Conservation (phyloP, 2,113 vertebrate species). For the Anoura caudifer region DNA sequence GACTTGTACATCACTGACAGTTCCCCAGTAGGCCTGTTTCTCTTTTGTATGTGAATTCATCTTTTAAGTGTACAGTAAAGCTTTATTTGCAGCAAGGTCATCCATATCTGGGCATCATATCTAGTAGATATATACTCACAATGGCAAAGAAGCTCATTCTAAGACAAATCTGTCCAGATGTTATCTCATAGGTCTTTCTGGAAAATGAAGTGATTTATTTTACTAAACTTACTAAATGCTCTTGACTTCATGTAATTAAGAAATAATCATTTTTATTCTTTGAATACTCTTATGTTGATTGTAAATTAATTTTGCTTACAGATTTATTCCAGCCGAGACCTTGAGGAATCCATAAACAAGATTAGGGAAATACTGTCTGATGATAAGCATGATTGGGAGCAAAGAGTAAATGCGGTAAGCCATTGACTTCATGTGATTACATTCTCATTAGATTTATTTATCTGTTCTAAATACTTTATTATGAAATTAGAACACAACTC, state of each 20-base stretch:
- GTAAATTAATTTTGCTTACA: slow-evolving; percentile 75
- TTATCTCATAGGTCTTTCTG: not conserved
- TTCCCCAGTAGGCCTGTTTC: not conserved
- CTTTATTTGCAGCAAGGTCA: not conserved
- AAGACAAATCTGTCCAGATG: not conserved
- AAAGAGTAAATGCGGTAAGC: slow-evolving; percentile 93
- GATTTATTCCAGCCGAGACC: slow-evolving; percentile 95
- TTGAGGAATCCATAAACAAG: slow-evolving; percentile 96
- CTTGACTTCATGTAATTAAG: not conserved
- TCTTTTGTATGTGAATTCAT: not conserved
- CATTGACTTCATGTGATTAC: not conserved
- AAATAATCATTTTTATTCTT: slow-evolving; percentile 36
- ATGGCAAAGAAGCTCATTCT: not conserved
- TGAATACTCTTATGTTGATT: slow-evolving; percentile 3
- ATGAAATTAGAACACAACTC: not conserved
- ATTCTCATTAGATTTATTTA: not conserved
- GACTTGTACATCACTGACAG: fast-evolving
- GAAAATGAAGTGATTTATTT: not conserved
- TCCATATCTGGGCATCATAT: not conserved
- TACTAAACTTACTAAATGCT: not conserved
- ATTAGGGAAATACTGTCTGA: slow-evolving; percentile 95
- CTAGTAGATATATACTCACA: not conserved
- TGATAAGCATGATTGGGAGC: slow-evolving; percentile 99
- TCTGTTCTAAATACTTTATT: not conserved
- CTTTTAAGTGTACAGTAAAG: not conserved